A percentile compares a stretch with the other conserved stretches of the same genome.
phyloP scores from a whole-genome alignment of 2,888 invertebrate genomes.

The Caenorhabditis zanzibari region DNA sequence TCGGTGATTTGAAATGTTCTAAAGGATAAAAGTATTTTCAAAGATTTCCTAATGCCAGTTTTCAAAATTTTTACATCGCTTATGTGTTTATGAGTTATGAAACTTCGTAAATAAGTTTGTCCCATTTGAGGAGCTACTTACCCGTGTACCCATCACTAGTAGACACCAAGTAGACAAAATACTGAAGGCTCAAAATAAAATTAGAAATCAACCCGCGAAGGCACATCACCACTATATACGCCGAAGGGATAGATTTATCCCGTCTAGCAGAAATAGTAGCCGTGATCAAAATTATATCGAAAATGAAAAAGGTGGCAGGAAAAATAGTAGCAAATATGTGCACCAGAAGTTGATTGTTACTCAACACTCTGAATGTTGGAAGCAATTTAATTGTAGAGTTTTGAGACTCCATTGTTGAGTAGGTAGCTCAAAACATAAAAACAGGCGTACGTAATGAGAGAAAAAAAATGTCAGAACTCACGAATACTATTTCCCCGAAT shows the following conservation, averaged over 20 bases:
- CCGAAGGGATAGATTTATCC: conserved; percentile 8
- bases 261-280: neutral
- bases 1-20: too few relatives aligned
- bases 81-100: too few relatives aligned
- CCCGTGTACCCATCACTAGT: neutral
- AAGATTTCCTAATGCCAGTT: too few relatives aligned
- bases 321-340: conserved; percentile 16
- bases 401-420: neutral
- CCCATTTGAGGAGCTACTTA: too few relatives aligned
- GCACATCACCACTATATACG: conserved; percentile 36
- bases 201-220: conserved; percentile 15
- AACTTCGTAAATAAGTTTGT: too few relatives aligned
- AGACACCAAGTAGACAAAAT: neutral
- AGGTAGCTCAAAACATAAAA: neutral
- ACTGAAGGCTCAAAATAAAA: neutral
- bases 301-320: neutral
- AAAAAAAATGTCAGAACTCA: conserved; percentile 12
- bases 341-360: neutral
- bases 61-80: too few relatives aligned
- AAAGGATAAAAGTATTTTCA: too few relatives aligned
- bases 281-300: neutral
- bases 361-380: neutral
- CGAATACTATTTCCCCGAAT: neutral
- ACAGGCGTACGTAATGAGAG: neutral
- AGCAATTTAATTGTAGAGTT: neutral